A percentile compares a stretch with the other conserved stretches of the same genome.
phyloP scores from a whole-genome alignment of 2,113 vertebrate species.

The Cynopterus brachyotis region DNA sequence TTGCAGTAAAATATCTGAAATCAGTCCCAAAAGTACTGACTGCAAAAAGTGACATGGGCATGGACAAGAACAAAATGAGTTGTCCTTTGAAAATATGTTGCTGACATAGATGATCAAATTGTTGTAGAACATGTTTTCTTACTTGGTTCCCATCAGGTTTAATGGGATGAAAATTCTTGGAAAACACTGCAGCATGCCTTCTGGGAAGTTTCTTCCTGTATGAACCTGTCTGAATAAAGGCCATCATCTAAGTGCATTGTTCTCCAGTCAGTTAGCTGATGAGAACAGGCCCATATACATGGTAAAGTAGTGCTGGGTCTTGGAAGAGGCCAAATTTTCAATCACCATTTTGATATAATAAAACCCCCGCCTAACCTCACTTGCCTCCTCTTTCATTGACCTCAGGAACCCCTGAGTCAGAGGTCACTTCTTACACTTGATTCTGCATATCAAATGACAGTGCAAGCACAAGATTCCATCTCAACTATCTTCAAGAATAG shows the following conservation, averaged over 20 bases:
- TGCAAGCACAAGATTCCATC: too few species aligned
- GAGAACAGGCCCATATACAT: neutral
- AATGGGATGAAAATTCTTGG: neutral
- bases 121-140: neutral
- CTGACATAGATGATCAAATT: neutral
- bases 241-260: fast-evolving
- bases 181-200: neutral
- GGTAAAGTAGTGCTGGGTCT: neutral
- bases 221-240: neutral
- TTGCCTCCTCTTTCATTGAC: neutral
- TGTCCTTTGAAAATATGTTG: neutral
- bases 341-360: neutral
- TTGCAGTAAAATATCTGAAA: neutral
- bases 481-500: neutral
- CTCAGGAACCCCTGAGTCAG: neutral
- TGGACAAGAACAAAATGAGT: neutral
- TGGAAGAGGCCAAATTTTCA: neutral
- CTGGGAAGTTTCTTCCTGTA: neutral
- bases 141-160: neutral
- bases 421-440: neutral
- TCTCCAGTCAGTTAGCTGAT: neutral
- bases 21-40: neutral
- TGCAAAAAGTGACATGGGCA: neutral
- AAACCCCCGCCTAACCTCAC: neutral
- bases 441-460: neutral